Evolutionary conservation across 1,140 invertebrate genomes (phyloP), one percentile per base, ranked within the genome.

Genomic region (Euborellia annulipes): DNA sequence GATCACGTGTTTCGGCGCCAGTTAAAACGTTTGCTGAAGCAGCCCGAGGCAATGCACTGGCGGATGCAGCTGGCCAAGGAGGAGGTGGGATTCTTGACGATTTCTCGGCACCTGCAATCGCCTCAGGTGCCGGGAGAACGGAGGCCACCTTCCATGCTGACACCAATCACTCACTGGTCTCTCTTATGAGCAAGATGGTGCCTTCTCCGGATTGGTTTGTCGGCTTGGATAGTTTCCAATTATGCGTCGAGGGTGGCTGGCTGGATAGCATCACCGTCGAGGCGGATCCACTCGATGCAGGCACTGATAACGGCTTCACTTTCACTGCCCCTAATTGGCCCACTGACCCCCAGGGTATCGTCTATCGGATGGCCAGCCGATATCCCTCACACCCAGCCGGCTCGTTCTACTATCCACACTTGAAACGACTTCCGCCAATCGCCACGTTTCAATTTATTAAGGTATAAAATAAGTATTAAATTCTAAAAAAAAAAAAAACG

Each of bases 371-470:
- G 45, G 74, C 71, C 0, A 65, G 70, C 34, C 58, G 58, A 18
- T 58, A 56, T 43, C 70, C 72, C 1, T 61, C 64, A 36, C 68
- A 78, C 54, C 64, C 65, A 0, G 66, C 67, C 8, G 69, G 71
- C 32, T 77, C 76, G 4, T 79, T 79, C 60, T 73, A 68, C 55
- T 71, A 75, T 46, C 60, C 65, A 16, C 55, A 62, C 4, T 57
- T 66, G 11, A 50, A 59, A 50, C 43, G 44, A 2, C 60, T 74
- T 4, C 68, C 65, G 22, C 65, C 72, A 17, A 62, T 80, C 45
- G 78, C 72, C 30, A 84, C 81, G 22, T 85, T 89, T 58, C 82
- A 85, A 57, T 88, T 91, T 59, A 79, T 85, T 50, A 90, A 91
- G 76, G 84, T 87, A 27, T 6, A 4, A n/a, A n/a, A n/a, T n/a